phyloP scores from a whole-genome alignment of 2,113 vertebrate species.

The Potamarius usumacintae region DNA sequence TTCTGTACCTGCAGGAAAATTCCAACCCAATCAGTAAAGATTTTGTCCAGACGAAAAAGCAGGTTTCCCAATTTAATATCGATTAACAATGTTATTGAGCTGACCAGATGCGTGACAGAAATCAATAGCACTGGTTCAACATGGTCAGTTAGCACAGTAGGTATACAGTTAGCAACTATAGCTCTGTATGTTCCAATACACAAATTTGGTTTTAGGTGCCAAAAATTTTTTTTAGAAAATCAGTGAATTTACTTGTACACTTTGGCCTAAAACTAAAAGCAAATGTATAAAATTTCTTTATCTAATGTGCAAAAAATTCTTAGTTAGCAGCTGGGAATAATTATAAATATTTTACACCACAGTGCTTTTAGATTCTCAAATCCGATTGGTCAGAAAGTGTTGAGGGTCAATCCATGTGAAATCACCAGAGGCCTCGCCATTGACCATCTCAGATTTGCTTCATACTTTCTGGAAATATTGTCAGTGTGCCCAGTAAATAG shows the following conservation, averaged over 20 bases:
- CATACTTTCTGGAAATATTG: too few relatives aligned
- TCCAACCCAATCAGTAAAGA: slow-evolving; percentile 39
- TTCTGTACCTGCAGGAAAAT: slow-evolving; percentile 70
- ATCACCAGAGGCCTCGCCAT: too few relatives aligned
- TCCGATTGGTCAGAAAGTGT: background rate
- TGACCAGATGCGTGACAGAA: slow-evolving; percentile 51
- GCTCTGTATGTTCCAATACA: background rate
- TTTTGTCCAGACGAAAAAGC: slow-evolving; percentile 40
- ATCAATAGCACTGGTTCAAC: slow-evolving; percentile 56
- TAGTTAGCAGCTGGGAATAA: background rate
- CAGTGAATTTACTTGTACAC: background rate
- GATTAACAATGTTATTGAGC: slow-evolving; percentile 46
- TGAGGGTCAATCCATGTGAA: too few relatives aligned
- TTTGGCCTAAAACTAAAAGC: background rate
- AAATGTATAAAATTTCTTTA: background rate
- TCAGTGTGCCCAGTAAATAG: too few relatives aligned
- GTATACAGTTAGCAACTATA: slow-evolving; percentile 37
- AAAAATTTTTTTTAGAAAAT: too few relatives aligned
- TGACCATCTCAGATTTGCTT: too few relatives aligned
- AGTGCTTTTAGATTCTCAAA: background rate
- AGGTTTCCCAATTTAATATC: slow-evolving; percentile 50
- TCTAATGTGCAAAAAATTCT: background rate
- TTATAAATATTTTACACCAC: background rate
- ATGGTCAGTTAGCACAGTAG: slow-evolving; percentile 58
- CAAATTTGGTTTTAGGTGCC: background rate